Evolutionary conservation across 2,113 vertebrate species (phyloP).

Genomic region (Mastomys coucha): DNA sequence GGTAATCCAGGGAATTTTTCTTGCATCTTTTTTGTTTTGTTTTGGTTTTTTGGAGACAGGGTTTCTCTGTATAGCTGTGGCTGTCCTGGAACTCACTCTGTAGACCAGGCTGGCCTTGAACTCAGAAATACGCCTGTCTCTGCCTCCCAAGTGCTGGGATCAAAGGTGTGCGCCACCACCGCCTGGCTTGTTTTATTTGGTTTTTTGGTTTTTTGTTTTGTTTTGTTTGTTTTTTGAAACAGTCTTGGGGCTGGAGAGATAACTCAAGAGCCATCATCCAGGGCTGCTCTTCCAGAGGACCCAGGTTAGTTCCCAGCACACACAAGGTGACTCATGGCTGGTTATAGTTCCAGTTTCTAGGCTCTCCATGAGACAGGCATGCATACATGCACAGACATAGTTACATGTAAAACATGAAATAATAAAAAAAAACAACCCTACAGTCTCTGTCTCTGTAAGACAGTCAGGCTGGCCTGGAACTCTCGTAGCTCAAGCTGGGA

Average conservation of each 20-base stretch:
- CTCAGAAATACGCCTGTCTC: too few relatives aligned
- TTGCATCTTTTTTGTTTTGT: neutral
- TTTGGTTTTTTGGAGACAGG: too few relatives aligned
- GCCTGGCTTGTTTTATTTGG: too few relatives aligned
- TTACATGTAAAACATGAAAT: neutral
- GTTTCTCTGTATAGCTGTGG: too few relatives aligned
- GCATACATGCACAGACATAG: neutral
- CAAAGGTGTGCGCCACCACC: too few relatives aligned
- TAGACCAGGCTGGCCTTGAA: too few relatives aligned
- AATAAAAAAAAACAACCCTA: neutral
- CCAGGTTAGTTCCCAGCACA: neutral
- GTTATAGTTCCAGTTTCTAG: neutral
- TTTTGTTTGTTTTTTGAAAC: neutral
- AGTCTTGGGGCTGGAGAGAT: neutral
- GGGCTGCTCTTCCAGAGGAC: neutral
- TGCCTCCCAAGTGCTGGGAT: too few relatives aligned
- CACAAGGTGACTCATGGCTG: neutral
- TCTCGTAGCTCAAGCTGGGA: neutral
- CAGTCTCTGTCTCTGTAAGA: neutral
- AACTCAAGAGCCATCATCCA: neutral
- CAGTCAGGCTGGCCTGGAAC: neutral
- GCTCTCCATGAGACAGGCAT: neutral
- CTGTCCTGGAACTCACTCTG: too few relatives aligned
- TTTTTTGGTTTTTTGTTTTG: too few relatives aligned
- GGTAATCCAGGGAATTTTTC: neutral